Base-by-base conservation (phyloP, 23 tunicate genomes). In the Phallusia fumigata region DNA sequence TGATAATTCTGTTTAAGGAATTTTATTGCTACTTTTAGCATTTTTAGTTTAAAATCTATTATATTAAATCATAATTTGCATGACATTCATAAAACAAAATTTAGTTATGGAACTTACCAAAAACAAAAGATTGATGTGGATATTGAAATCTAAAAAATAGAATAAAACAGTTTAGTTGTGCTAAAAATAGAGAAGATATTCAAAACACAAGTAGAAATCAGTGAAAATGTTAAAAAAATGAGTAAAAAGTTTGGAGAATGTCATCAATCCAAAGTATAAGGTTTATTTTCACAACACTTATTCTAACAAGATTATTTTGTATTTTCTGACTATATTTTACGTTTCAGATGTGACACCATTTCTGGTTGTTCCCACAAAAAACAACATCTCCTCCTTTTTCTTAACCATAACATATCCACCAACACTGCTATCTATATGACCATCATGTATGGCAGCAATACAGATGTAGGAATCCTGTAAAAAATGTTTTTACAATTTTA, bases 391-490 rank as follows among this genome's bases (percentile, higher is more conserved):
- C 13, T 84, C 86, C 21, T 88, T 52, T 79, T 89, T 89, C 65
- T 82, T 86, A 21, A 95, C 90, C 32, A 86, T 79, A 13, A 89
- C 94, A 22, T 52, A 84, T 19, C 98, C 98, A 13, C 98, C 98
- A 24, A 86, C 77, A 34, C 83, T 82, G 85, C 87, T 89, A 65
- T 86, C 76, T 24, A 95, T 83, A 32, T 95, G 65, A 6, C 95
- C 95, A 65, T 95, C 98, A 78, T 95, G 98, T 33, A 95, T 87
- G 33, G 98, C 98, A 0, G 98, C 98, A 65, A 87, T 89, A 80
- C 98, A 95, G 21, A 95, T 83, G 76, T 79, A 83, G 1, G 98
- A 95, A 86, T 95, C 98, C 94, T 93, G 51, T 18, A 13, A 13
- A n/a, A n/a, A n/a, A n/a, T n/a, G n/a, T 13, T 58, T 58, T 13